Evolutionary conservation across 2,113 vertebrate species (phyloP), one percentile per base, ranked within the genome.

Genomic region (Rhegmatorhina hoffmannsi): DNA sequence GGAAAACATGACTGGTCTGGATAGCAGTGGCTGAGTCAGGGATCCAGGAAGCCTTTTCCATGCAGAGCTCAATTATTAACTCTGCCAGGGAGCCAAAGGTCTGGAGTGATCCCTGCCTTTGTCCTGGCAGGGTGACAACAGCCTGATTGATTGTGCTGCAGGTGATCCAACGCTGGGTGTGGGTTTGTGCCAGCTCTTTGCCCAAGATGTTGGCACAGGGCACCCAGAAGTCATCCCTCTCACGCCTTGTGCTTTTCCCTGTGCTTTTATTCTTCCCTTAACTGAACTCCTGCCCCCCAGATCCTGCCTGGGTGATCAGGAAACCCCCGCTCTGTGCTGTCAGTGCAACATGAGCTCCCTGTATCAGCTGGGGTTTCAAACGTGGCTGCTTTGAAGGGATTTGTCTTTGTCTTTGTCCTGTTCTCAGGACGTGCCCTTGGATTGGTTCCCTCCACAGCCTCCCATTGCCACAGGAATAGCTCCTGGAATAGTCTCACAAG

Each of bases 381-480:
- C 1, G 6, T 55, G 47, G 43, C 34, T 49, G 29, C 1, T 1
- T 14, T 18, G 56, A 46, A 70, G 60, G 68, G 70, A 18, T 20
- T 53, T 2, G 67, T 10, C 1, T 20, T 53, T 2, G 67, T 10
- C 1, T 20, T 66, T 46, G 8, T 29, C 50, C n/a, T 59, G 0
- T 46, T 52, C 26, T 38, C 11, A 4, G 58, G 25, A 34, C 3
- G 11, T n/a, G 40, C 23, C 0, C n/a, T 40, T 44, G 5, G 28
- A 17, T 4, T 1, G 2, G 50, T 72, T 10, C 20, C 33, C 18
- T 18, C 44, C 44, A 5, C 15, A 50, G 31, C 17, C 31, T 53
- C 3, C 81, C 2, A 0, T 11, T 43, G 29, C 49, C 7, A 0
- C 13, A 10, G 25, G 14, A 40, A 8, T 15, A 58, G 49, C 46